Conservation (phyloP, 2,888 invertebrate genomes). For the Baccha elongata region DNA sequence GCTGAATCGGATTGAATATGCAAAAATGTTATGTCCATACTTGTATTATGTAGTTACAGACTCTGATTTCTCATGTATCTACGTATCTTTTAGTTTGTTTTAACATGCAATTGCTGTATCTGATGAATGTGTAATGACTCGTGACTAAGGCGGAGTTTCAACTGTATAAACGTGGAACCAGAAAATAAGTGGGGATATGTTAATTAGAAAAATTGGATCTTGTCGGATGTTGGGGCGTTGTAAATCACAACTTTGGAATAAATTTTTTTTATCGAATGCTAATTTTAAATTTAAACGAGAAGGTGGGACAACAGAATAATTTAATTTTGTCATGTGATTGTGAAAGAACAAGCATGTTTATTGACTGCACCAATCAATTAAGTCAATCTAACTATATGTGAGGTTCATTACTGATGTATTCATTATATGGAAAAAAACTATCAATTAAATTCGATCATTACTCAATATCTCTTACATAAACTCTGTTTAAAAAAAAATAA, state of each 20-base stretch:
- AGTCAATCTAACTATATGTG: too few relatives aligned
- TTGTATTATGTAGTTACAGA: background rate
- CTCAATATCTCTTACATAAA: background rate
- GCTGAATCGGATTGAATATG: conserved; percentile 63
- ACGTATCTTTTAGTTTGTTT: conserved; percentile 14
- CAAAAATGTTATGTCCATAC: conserved; percentile 57
- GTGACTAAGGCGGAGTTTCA: conserved; percentile 69
- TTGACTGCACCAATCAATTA: background rate
- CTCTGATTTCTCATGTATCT: conserved; percentile 39
- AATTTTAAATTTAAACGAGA: conserved; percentile 28
- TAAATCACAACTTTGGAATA: background rate
- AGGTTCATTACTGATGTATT: too few relatives aligned
- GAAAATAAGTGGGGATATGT: conserved; percentile 59
- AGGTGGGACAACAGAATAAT: conserved; percentile 46
- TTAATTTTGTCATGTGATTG: background rate
- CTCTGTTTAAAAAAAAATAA: background rate
- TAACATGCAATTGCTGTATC: conserved; percentile 35
- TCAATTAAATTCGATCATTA: too few relatives aligned
- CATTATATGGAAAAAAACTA: too few relatives aligned
- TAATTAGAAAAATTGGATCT: conserved; percentile 41
- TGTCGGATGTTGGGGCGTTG: conserved; percentile 36
- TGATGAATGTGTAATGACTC: conserved; percentile 70
- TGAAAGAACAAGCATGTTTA: conserved; percentile 28
- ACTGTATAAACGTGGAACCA: background rate
- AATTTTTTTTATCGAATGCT: background rate